Evolutionary conservation across 2,113 vertebrate genomes (phyloP).

Genomic region (Oryzias javanicus): DNA sequence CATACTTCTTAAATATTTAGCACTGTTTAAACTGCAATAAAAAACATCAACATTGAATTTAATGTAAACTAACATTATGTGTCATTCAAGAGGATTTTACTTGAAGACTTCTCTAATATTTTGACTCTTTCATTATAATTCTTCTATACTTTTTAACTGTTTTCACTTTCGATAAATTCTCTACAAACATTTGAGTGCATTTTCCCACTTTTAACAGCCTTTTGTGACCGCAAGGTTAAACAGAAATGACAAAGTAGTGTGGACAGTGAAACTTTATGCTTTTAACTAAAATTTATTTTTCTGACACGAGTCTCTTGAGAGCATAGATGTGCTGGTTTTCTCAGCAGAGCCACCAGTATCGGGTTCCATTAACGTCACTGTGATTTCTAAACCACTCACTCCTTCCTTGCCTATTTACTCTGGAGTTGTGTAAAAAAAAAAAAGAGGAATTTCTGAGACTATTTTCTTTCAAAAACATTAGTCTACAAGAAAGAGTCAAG

Average conservation of each 20-base stretch:
- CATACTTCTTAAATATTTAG: no score
- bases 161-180: background rate
- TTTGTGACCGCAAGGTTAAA: slow-evolving; percentile 1
- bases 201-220: slow-evolving; percentile 6
- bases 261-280: slow-evolving; percentile 41
- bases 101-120: no score
- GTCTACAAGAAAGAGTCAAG: background rate
- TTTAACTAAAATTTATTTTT: slow-evolving; percentile 40
- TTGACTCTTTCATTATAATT: background rate
- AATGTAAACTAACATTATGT: no score
- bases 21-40: no score
- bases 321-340: slow-evolving; percentile 19
- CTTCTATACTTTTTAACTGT: background rate
- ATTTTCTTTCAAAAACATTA: slow-evolving; percentile 18
- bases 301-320: slow-evolving; percentile 38
- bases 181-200: background rate
- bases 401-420: slow-evolving; percentile 17
- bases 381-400: slow-evolving; percentile 40
- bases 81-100: no score
- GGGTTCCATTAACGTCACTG: slow-evolving; percentile 48
- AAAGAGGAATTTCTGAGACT: background rate
- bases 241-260: slow-evolving; percentile 20
- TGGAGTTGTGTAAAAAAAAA: slow-evolving; percentile 34
- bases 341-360: slow-evolving; percentile 15
- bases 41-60: no score